Evolutionary conservation across 2,888 invertebrate species (phyloP).

Genomic region (Odontomyia ornata): DNA sequence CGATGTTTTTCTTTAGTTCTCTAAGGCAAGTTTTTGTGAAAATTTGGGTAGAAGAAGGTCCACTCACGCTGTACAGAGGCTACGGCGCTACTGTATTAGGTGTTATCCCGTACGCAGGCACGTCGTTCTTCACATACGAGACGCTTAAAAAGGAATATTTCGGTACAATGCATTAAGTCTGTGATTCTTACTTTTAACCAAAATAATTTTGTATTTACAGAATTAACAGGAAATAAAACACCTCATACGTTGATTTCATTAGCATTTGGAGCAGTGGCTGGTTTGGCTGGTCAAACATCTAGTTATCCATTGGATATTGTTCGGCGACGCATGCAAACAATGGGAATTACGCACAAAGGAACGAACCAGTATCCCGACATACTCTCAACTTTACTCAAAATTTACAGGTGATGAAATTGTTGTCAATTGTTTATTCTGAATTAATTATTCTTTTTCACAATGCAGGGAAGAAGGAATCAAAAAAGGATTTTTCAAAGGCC

Average conservation of each 20-base stretch:
- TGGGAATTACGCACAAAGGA: conserved; percentile 64
- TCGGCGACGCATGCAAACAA: conserved; percentile 71
- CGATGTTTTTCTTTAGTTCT: conserved; percentile 61
- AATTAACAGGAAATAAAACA: conserved; percentile 63
- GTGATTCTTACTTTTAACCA: background rate
- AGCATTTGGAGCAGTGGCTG: conserved; percentile 88
- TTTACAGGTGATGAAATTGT: conserved; percentile 70
- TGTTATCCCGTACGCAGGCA: conserved; percentile 96
- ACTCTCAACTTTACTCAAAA: conserved; percentile 71
- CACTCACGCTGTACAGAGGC: conserved; percentile 81
- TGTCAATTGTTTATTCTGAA: background rate
- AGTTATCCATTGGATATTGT: conserved; percentile 98
- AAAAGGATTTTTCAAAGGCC: conserved; percentile 94
- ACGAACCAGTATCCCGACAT: conserved; percentile 72
- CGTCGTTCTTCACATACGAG: conserved; percentile 97
- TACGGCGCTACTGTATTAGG: conserved; percentile 91
- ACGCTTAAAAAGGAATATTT: conserved; percentile 83
- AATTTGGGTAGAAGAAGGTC: conserved; percentile 81
- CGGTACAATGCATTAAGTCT: conserved; percentile 66
- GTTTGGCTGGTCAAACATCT: conserved; percentile 91
- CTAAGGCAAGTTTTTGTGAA: conserved; percentile 71
- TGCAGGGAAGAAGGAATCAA: conserved; percentile 85
- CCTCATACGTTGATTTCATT: conserved; percentile 73
- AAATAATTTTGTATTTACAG: conserved; percentile 54
- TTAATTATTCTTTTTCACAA: conserved; percentile 47